Conservation (phyloP, 2,113 vertebrate species). For the Eurypyga helias region DNA sequence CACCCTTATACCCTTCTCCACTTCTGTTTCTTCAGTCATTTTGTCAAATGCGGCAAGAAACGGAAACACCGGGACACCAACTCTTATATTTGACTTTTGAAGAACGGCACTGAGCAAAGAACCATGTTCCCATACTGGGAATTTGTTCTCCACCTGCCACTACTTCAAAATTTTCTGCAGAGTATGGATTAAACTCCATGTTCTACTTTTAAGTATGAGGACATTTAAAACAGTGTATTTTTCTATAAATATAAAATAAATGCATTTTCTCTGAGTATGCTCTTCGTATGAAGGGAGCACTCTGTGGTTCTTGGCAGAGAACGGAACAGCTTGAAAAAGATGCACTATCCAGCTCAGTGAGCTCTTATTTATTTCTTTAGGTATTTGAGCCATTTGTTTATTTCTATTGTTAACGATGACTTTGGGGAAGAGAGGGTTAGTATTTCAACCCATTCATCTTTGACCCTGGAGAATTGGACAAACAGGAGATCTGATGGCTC, state of each 20-base stretch:
- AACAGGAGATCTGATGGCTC: not conserved
- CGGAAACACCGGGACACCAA: constrained; percentile 37
- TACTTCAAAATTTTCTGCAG: not conserved
- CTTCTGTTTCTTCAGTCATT: constrained; percentile 25
- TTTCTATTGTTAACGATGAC: not conserved
- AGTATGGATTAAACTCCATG: not conserved
- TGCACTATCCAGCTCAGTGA: not conserved
- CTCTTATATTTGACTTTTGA: constrained; percentile 61
- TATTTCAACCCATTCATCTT: not conserved
- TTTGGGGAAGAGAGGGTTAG: not conserved
- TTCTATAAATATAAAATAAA: constrained; percentile 56
- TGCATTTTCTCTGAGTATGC: not conserved
- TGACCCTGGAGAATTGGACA: not conserved
- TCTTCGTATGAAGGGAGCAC: not conserved
- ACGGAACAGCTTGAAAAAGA: not conserved
- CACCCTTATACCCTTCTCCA: not conserved
- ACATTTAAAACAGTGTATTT: constrained; percentile 28
- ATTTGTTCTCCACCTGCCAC: not conserved
- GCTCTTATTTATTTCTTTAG: constrained; percentile 9
- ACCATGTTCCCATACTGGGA: not conserved
- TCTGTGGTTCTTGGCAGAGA: not conserved
- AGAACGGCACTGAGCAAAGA: not conserved
- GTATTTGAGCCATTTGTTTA: not conserved
- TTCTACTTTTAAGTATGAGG: not conserved
- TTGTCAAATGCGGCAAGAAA: constrained; percentile 40